phyloP scores from a whole-genome alignment of 2,888 invertebrate species.

The Lapara coniferarum region DNA sequence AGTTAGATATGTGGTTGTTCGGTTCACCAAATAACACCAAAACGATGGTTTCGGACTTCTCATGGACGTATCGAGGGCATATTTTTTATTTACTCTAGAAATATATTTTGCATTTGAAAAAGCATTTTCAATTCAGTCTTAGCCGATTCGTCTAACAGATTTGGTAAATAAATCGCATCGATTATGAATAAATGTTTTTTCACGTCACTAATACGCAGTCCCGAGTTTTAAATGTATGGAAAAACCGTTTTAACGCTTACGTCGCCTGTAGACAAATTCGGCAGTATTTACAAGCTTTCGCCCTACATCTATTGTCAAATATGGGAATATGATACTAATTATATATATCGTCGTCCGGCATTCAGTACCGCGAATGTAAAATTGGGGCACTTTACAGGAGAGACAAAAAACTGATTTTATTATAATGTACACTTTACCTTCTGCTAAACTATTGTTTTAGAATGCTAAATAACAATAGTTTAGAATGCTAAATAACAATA shows the following conservation, averaged over 20 bases:
- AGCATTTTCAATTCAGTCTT: constrained; percentile 17
- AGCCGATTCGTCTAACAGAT: constrained; percentile 5
- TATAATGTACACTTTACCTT: too few species aligned
- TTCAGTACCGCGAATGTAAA: too few species aligned
- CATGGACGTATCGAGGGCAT: constrained; percentile 19
- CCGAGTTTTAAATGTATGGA: neutral
- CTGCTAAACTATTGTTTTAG: too few species aligned
- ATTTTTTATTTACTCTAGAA: constrained; percentile 1
- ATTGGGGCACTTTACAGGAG: too few species aligned
- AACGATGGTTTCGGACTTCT: neutral
- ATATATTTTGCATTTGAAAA: constrained; percentile 15
- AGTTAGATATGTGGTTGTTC: constrained; percentile 16
- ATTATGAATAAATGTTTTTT: constrained; percentile 25
- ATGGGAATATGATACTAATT: constrained; percentile 15
- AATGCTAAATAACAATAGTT: too few species aligned
- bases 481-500: too few species aligned
- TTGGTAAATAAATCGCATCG: constrained; percentile 18
- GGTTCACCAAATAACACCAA: neutral
- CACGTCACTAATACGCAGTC: constrained; percentile 11
- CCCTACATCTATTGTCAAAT: constrained; percentile 24
- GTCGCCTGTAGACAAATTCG: constrained; percentile 29
- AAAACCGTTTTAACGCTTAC: neutral
- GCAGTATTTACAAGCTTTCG: constrained; percentile 47
- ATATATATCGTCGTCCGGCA: too few species aligned
- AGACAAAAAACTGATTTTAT: too few species aligned